These are phyloP conservation scores for Cancer borealis DNA, from an alignment of 2,888 invertebrate species.

Conservation along the genomic window DNA sequence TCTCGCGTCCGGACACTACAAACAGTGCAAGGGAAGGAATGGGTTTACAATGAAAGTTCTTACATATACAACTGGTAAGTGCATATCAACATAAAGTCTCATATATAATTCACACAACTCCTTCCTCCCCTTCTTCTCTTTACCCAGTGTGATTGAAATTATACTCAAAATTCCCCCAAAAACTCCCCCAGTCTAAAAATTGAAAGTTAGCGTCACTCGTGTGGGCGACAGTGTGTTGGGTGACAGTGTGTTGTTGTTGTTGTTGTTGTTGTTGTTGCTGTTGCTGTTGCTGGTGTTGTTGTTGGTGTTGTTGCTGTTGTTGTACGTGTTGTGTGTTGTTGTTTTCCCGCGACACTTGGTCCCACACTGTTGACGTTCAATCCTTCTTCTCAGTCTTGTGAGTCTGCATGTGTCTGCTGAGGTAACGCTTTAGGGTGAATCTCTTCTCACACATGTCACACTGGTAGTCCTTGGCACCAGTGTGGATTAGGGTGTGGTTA, in stretches of 20 bases:
- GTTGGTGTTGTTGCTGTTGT: no score
- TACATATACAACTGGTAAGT: neutral
- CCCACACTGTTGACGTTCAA: constrained; percentile 1
- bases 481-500: constrained; percentile 44
- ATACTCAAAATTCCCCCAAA: constrained; percentile 5
- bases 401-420: constrained; percentile 30
- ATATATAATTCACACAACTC: neutral
- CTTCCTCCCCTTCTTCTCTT: neutral
- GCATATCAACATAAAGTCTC: neutral
- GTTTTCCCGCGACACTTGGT: neutral
- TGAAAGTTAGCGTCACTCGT: neutral
- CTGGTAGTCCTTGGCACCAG: neutral
- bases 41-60: no score
- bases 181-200: neutral
- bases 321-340: neutral
- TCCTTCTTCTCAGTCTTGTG: neutral
- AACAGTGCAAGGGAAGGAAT: no score
- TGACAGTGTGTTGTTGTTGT: neutral
- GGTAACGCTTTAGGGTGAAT: constrained; percentile 42
- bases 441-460: constrained; percentile 46
- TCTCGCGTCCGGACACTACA: no score
- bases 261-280: no score
- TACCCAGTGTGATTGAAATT: constrained; percentile 1
- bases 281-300: neutral
- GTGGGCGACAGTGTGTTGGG: constrained; percentile 13